phyloP scores from a whole-genome alignment of 1,140 invertebrate species.

The Cyclargus thomasi region DNA sequence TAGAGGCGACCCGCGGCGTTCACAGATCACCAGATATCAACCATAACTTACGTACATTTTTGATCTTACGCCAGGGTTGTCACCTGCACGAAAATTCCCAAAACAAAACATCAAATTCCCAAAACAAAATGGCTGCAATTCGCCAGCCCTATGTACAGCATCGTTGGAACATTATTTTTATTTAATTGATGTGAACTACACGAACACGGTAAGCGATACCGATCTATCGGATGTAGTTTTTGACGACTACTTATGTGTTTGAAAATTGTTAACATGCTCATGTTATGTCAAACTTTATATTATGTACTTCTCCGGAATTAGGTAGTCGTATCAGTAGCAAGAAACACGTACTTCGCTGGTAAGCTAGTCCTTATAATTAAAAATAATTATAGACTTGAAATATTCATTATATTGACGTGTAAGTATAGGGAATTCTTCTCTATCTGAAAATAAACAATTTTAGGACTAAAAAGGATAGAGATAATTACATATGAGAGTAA shows the following conservation, averaged over 20 bases:
- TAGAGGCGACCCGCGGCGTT: slow-evolving; percentile 43
- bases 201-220: neutral
- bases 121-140: neutral
- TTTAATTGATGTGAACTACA: slow-evolving; percentile 11
- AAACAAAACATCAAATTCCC: neutral
- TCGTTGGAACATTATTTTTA: slow-evolving; percentile 5
- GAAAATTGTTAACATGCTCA: neutral
- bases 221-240: neutral
- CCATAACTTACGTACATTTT: slow-evolving; percentile 39
- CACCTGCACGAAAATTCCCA: neutral
- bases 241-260: neutral
- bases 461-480: no score
- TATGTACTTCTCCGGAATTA: no score
- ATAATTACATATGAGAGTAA: no score
- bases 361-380: no score
- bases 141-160: neutral
- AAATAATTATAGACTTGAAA: no score
- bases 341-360: no score
- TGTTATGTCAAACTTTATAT: no score
- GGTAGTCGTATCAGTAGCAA: no score
- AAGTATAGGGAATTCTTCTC: no score
- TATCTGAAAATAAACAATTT: no score
- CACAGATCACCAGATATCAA: slow-evolving; percentile 61
- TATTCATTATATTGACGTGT: no score
- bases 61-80: neutral